These are phyloP conservation scores for Virgularia gustaviana DNA, from an alignment of 92 coral and sea anemone species.

Conservation along the genomic window DNA sequence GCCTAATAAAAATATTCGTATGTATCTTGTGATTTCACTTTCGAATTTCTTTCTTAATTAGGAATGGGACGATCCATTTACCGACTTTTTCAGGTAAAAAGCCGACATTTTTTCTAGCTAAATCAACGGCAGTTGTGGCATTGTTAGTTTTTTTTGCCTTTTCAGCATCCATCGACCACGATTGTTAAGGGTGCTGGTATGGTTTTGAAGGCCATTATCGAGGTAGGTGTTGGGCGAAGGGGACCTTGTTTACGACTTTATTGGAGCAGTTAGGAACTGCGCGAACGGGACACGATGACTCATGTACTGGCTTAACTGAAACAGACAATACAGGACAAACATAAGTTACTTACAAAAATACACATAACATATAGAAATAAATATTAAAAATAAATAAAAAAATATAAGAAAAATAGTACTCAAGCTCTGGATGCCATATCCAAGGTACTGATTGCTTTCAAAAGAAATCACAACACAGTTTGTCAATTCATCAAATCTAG, in stretches of 20 bases:
- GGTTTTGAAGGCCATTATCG: constrained; percentile 98
- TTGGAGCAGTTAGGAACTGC: too few species aligned
- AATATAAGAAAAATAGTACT: too few species aligned
- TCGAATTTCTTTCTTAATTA: constrained; percentile 30
- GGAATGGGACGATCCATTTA: constrained; percentile 90
- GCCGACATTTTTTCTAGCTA: neutral
- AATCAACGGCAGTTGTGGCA: too few species aligned
- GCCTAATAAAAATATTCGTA: neutral
- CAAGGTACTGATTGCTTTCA: too few species aligned
- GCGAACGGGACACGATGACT: too few species aligned
- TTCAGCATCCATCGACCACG: constrained; percentile 94
- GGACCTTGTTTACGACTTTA: too few species aligned
- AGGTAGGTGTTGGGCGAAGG: constrained; percentile 62
- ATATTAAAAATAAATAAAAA: too few species aligned
- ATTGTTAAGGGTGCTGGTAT: constrained; percentile 98
- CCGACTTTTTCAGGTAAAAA: constrained; percentile 74
- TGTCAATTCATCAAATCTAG: too few species aligned
- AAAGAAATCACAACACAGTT: too few species aligned
- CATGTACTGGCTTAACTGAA: neutral
- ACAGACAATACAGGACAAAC: neutral
- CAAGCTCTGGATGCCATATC: too few species aligned
- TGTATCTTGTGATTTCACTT: neutral
- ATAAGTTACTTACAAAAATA: too few species aligned
- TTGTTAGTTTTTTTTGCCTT: neutral
- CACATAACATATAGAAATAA: too few species aligned